Base-by-base conservation (phyloP, 2,797 vertebrate species). In the Gadopsis marmoratus region DNA sequence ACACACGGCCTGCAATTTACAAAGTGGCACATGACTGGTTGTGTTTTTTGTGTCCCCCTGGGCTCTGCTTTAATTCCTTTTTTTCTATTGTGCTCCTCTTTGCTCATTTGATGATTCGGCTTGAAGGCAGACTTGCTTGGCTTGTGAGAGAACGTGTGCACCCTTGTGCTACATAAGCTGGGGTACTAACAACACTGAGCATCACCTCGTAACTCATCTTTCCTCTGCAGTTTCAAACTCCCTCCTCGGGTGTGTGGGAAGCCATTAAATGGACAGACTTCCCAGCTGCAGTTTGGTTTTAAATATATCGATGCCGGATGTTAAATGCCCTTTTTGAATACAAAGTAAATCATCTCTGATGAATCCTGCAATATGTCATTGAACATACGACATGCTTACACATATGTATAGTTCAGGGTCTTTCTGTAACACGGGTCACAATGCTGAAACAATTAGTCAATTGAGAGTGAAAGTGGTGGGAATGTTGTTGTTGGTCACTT, bases 101-200 rank as follows among this genome's bases (percentile, higher is more conserved):
- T 62, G 47, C 55, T 75, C 39, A 50, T 79, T 74, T 78, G 69
- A 85, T 76, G 61, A 85, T 69, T 11, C 39, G 63, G 59, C 81
- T 60, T 1, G 31, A 65, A 83, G 70, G 17, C n/a, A 31, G 53
- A 61, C 58, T 63, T 23, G 61, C 33, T 41, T 58, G 68, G n/a
- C 72, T 78, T 53, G 50, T 56, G 66, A 71, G 31, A 14, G 61
- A 54, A 26, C 2, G 16, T 13, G 56, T 85, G 76, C 29, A n/a
- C 58, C 47, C 10, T 31, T 76, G 71, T 74, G 71, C 86, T 62
- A 59, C 63, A 54, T 7, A 68, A 78, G 35, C n/a, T 4, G 51
- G 37, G 60, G 63, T 56, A 54, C 59, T 59, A 69, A 56, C 51
- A 39, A 2, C 26, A 7, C 8, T 1, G 37, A 61, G 50, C 48